Evolutionary conservation across 2,113 vertebrate genomes (phyloP).

Genomic region (Sterna hirundo): DNA sequence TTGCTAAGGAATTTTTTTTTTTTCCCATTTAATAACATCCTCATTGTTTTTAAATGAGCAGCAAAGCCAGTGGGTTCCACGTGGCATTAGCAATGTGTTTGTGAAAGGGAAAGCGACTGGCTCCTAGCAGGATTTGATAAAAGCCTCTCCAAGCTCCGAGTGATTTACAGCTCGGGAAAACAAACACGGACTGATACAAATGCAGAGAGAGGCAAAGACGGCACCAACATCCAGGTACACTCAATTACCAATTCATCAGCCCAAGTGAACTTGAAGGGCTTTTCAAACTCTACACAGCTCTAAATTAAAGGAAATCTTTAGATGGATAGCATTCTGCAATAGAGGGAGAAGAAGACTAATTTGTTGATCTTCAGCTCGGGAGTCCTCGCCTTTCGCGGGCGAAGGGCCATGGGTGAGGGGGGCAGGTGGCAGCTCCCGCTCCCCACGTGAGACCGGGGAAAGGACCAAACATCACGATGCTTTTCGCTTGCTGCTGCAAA

Average conservation of each 20-base stretch:
- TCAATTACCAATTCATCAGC: slow-evolving; percentile 69
- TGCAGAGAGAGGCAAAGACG: slow-evolving; percentile 22
- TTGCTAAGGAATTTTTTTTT: slow-evolving; percentile 2
- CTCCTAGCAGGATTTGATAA: slow-evolving; percentile 63
- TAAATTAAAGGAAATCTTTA: slow-evolving; percentile 61
- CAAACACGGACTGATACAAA: slow-evolving; percentile 66
- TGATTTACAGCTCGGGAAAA: slow-evolving; percentile 64
- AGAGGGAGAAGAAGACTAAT: slow-evolving; percentile 15
- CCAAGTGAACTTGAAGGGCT: slow-evolving; percentile 65
- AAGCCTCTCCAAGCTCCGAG: slow-evolving; percentile 62
- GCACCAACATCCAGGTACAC: slow-evolving; percentile 47
- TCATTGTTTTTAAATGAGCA: slow-evolving; percentile 61
- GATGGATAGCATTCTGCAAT: not conserved
- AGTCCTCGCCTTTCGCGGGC: not conserved
- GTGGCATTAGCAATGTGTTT: slow-evolving; percentile 47
- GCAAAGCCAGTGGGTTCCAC: slow-evolving; percentile 26
- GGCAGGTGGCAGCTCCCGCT: not conserved
- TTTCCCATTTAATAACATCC: slow-evolving; percentile 30
- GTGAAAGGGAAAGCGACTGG: slow-evolving; percentile 33
- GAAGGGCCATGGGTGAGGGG: not conserved
- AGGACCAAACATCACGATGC: not conserved
- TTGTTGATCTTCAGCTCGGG: not conserved
- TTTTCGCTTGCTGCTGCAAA: not conserved
- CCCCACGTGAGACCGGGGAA: not conserved
- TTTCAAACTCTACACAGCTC: slow-evolving; percentile 60